Evolutionary conservation across 2,888 invertebrate species (phyloP).

Genomic region (Acronicta psi): DNA sequence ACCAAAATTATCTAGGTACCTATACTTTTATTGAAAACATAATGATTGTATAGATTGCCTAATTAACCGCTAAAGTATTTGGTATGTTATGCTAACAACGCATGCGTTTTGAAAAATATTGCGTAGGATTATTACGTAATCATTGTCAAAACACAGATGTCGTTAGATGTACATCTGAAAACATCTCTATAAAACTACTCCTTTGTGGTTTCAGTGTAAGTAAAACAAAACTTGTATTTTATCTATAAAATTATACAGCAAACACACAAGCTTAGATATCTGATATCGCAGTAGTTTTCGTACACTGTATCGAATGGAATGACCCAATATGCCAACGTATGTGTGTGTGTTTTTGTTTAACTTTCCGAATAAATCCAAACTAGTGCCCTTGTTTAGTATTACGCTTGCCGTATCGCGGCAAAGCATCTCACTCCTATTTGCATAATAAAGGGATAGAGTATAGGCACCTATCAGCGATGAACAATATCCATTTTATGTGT

Average conservation of each 20-base stretch:
- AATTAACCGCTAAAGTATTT: too few species aligned
- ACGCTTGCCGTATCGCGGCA: constrained; percentile 33
- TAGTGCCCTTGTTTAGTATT: constrained; percentile 44
- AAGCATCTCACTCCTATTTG: constrained; percentile 52
- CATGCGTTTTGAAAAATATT: too few species aligned
- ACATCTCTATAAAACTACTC: too few species aligned
- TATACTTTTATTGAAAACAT: too few species aligned
- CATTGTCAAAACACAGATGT: too few species aligned
- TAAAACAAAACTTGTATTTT: neutral
- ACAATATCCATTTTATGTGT: constrained; percentile 53
- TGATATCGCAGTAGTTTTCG: constrained; percentile 13
- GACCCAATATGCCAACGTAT: constrained; percentile 23
- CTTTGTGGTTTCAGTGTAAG: neutral
- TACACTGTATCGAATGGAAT: constrained; percentile 12
- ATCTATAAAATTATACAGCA: neutral
- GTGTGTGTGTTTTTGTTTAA: constrained; percentile 49
- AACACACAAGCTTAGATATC: constrained; percentile 11
- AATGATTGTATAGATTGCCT: too few species aligned
- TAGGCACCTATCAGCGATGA: constrained; percentile 54
- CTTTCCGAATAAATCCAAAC: constrained; percentile 53
- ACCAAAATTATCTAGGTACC: too few species aligned
- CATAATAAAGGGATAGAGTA: constrained; percentile 57
- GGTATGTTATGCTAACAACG: too few species aligned
- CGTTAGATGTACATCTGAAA: too few species aligned
- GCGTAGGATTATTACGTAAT: too few species aligned